A percentile compares a stretch with the other conserved stretches of the same genome.
Conservation (phyloP, 2,797 vertebrate genomes). For the Vipera latastei region DNA sequence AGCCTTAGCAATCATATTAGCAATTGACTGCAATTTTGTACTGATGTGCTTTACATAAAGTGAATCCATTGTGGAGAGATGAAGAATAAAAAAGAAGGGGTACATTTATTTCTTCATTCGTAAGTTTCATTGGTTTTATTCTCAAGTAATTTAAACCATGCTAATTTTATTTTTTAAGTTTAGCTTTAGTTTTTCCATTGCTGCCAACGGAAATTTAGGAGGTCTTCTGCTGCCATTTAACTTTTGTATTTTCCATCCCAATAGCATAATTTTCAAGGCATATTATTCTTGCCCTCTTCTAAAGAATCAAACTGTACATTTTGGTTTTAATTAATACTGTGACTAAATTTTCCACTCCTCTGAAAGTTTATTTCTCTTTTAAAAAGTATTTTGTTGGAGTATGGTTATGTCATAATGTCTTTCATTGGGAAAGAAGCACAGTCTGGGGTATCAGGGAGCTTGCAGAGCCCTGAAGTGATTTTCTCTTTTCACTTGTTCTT, state of each 20-base stretch:
- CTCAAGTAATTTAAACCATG: not conserved
- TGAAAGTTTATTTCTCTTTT: not conserved
- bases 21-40: conserved; percentile 23
- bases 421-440: not conserved
- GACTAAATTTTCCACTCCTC: not conserved
- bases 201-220: not conserved
- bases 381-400: not conserved
- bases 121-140: not conserved
- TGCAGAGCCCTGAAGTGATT: not conserved
- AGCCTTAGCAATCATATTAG: conserved; percentile 24
- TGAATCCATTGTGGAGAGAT: not conserved
- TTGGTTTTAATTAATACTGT: not conserved
- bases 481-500: not conserved
- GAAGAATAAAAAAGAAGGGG: not conserved
- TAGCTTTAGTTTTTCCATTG: not conserved
- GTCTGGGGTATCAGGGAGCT: not conserved
- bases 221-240: not conserved
- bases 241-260: not conserved
- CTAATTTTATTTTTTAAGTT: not conserved
- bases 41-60: conserved; percentile 11
- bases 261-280: not conserved
- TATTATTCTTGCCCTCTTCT: not conserved
- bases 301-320: not conserved
- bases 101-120: not conserved
- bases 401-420: not conserved